Percentiles rank a stretch among this genome's conserved stretches.
phyloP scores from a whole-genome alignment of 2,888 invertebrate species.

The Cephus spinipes region DNA sequence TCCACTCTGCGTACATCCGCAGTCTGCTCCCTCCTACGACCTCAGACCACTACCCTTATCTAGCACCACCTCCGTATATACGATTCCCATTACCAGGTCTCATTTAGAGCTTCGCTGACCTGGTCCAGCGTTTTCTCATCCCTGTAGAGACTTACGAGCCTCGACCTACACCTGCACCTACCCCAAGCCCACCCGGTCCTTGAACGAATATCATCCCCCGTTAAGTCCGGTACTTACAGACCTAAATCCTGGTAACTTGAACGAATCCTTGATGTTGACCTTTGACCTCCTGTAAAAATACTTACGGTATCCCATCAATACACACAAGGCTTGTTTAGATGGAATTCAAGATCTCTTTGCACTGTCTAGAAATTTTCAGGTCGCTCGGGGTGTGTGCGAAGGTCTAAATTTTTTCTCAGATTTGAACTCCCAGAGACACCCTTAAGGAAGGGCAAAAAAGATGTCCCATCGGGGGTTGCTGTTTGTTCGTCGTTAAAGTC shows the following conservation, averaged over 20 bases:
- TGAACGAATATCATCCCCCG: neutral
- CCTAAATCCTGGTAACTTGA: neutral
- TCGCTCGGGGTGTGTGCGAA: neutral
- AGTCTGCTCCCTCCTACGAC: neutral
- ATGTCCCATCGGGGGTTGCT: neutral
- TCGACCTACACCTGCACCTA: neutral
- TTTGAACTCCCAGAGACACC: neutral
- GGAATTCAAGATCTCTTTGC: neutral
- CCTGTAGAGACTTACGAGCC: neutral
- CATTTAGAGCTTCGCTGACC: too few species aligned
- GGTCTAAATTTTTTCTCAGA: neutral
- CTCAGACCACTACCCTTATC: neutral
- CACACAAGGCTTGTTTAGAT: neutral
- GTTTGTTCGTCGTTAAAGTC: conserved; percentile 11
- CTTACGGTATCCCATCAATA: neutral
- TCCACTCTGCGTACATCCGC: neutral
- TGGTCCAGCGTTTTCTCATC: neutral
- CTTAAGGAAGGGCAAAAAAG: neutral
- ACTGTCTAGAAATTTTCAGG: neutral
- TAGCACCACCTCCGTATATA: neutral
- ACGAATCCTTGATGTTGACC: neutral
- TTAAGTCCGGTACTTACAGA: neutral
- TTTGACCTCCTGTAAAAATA: neutral
- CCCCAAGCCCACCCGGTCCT: neutral
- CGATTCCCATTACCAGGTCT: neutral